phyloP scores from a whole-genome alignment of 2,888 invertebrate species.

The Thecophora atra region DNA sequence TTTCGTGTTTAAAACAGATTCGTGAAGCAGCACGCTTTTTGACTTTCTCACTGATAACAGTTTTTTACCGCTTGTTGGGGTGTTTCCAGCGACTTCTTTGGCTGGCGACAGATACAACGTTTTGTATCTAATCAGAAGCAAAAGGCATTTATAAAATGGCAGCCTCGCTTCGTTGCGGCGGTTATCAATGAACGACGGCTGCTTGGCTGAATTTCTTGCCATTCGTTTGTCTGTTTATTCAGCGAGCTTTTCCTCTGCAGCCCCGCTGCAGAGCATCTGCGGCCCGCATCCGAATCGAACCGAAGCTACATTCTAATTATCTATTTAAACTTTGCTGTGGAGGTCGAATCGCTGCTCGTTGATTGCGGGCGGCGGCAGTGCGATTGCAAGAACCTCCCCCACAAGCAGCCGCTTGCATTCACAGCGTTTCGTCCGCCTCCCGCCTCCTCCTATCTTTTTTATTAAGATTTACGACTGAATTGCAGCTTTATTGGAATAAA shows the following conservation, averaged over 20 bases:
- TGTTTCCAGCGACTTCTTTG: constrained; percentile 9
- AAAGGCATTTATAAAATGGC: no score
- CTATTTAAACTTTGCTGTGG: constrained; percentile 14
- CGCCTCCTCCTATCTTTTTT: background rate
- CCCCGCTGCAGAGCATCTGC: background rate
- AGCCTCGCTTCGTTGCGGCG: no score
- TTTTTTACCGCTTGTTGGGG: background rate
- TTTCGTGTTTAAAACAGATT: background rate
- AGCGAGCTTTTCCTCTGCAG: background rate
- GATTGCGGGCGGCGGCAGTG: constrained; percentile 4
- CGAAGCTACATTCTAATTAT: constrained; percentile 18
- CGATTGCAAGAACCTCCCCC: constrained; percentile 14
- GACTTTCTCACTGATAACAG: constrained; percentile 31
- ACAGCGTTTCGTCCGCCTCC: background rate
- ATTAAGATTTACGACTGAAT: no score
- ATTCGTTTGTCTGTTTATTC: no score
- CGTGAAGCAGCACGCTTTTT: background rate
- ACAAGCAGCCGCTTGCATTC: constrained; percentile 1
- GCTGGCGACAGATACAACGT: no score
- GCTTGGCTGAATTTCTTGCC: no score
- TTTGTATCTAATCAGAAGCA: no score
- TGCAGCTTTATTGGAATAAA: background rate
- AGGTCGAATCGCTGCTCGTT: constrained; percentile 5
- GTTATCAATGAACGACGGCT: no score
- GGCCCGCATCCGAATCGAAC: background rate